Conservation (phyloP, 1,140 invertebrate genomes). For the Vollenhovia emeryi region DNA sequence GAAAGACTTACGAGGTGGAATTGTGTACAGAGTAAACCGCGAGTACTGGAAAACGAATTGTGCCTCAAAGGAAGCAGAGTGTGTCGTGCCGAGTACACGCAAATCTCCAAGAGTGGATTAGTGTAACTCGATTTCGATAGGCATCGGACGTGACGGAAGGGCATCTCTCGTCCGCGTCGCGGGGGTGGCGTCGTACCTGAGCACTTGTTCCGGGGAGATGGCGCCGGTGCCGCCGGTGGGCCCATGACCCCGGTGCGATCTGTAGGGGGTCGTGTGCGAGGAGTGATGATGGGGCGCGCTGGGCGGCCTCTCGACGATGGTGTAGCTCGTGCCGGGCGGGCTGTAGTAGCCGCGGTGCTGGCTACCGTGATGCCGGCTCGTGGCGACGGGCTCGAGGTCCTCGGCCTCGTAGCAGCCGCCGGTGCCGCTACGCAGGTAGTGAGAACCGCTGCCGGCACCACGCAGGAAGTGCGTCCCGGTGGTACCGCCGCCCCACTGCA, state of each 20-base stretch:
- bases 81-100: neutral
- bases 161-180: neutral
- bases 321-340: constrained; percentile 91
- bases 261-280: constrained; percentile 86
- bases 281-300: constrained; percentile 89
- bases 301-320: constrained; percentile 92
- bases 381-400: constrained; percentile 81
- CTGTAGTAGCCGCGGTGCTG: constrained; percentile 85
- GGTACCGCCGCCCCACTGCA: constrained; percentile 85
- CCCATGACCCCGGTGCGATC: constrained; percentile 84
- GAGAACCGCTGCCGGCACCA: constrained; percentile 80
- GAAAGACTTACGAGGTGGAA: neutral
- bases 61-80: neutral
- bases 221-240: constrained; percentile 86
- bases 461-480: constrained; percentile 80
- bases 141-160: neutral
- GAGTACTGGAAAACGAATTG: neutral
- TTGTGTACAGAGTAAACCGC: neutral
- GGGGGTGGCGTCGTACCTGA: constrained; percentile 80
- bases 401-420: constrained; percentile 84
- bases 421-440: constrained; percentile 78
- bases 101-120: neutral
- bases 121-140: neutral
- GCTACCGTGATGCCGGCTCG: constrained; percentile 67
- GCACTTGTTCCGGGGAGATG: constrained; percentile 92